Evolutionary conservation across 2,113 vertebrate species (phyloP).

Genomic region (Addax nasomaculatus): DNA sequence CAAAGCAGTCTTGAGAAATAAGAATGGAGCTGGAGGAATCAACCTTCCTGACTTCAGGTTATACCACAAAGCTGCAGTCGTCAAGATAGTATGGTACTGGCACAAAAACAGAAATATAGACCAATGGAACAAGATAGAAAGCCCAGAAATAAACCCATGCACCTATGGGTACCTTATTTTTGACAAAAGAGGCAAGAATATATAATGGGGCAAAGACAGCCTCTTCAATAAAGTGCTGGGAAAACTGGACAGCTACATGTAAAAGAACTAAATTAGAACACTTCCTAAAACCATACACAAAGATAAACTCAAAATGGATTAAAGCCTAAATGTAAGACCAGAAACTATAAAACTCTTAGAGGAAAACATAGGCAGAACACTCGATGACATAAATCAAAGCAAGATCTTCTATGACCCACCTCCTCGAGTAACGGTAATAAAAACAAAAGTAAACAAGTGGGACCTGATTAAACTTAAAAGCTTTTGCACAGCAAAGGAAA

Average conservation of each 20-base stretch:
- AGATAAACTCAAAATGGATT: not conserved
- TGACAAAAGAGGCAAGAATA: not conserved
- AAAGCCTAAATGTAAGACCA: not conserved
- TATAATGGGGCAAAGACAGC: not conserved
- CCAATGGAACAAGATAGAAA: not conserved
- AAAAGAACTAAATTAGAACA: not conserved
- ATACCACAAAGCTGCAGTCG: not conserved
- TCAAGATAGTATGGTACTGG: not conserved
- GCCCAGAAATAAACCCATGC: not conserved
- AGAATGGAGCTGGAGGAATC: not conserved
- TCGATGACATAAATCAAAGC: not conserved
- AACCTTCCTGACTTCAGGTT: not conserved
- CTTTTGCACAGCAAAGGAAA: not conserved
- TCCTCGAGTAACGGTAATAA: not conserved
- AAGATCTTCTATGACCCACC: not conserved
- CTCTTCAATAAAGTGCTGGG: not conserved
- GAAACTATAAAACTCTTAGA: not conserved
- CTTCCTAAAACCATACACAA: not conserved
- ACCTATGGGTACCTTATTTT: not conserved
- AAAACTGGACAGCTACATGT: not conserved
- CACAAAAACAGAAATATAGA: not conserved
- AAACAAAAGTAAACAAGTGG: not conserved
- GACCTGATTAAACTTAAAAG: not conserved
- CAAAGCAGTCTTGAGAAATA: not conserved
- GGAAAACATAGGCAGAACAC: not conserved